Evolutionary conservation across 1,140 invertebrate species (phyloP).

Genomic region (Diorhabda elongata): DNA sequence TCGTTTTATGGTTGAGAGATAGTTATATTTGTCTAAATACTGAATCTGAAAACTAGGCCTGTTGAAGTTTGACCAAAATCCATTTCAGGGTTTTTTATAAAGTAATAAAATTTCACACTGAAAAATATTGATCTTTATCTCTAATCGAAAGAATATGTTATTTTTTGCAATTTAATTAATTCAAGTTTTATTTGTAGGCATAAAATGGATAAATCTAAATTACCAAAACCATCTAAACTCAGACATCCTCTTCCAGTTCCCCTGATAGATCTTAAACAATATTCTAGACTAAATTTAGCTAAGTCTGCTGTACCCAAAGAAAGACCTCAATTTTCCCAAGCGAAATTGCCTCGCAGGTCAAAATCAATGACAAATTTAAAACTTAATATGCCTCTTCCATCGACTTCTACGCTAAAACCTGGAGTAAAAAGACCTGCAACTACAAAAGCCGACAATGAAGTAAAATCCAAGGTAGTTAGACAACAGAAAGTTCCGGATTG

Average conservation of each 20-base stretch:
- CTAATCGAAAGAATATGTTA: too few species aligned
- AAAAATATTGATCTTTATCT: too few species aligned
- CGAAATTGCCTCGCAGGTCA: slow-evolving; percentile 13
- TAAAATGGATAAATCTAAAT: not conserved
- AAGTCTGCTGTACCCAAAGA: slow-evolving; percentile 9
- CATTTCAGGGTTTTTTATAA: too few species aligned
- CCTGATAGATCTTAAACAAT: not conserved
- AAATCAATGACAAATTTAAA: slow-evolving; percentile 22
- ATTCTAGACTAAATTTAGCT: not conserved
- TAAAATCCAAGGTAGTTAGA: slow-evolving; percentile 23
- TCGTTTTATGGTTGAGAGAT: too few species aligned
- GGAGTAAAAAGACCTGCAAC: slow-evolving; percentile 2
- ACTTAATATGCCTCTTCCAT: not conserved
- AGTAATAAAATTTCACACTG: too few species aligned
- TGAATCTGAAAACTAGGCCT: too few species aligned
- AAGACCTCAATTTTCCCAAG: slow-evolving; percentile 6
- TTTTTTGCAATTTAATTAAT: too few species aligned
- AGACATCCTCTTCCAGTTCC: slow-evolving; percentile 1
- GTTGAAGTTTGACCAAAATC: too few species aligned
- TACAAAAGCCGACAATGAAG: slow-evolving; percentile 13
- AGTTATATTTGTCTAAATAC: too few species aligned
- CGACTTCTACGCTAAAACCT: not conserved
- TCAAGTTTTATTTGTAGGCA: too few species aligned
- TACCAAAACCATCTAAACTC: slow-evolving; percentile 22
- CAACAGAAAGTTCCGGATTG: slow-evolving; percentile 26